Conservation (phyloP, 1,140 invertebrate species). For the Drosophila arizonae region DNA sequence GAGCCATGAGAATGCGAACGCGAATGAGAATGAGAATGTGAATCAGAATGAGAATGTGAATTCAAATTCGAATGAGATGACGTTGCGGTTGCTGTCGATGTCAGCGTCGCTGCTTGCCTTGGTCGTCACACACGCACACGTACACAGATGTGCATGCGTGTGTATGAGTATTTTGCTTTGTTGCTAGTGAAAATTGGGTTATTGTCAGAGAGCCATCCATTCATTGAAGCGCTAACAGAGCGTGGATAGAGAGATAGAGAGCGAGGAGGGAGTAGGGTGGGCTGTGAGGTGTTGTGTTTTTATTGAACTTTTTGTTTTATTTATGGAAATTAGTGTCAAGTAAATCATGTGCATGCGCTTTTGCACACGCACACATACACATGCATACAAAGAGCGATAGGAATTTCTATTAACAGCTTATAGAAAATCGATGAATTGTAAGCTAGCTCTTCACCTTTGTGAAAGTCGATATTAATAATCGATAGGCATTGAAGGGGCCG, state of each 20-base stretch:
- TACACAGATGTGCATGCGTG: neutral
- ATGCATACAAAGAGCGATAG: conserved; percentile 23
- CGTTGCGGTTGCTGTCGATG: conserved; percentile 9
- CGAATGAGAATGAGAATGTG: neutral
- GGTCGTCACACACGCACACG: conserved; percentile 28
- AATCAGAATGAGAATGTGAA: neutral
- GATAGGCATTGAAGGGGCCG: neutral
- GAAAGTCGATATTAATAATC: conserved; percentile 12
- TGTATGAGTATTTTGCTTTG: conserved; percentile 34
- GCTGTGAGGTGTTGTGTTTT: conserved; percentile 24
- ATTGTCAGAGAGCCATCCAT: conserved; percentile 65
- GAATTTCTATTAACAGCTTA: conserved; percentile 53
- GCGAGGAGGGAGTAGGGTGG: no score
- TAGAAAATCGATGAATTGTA: conserved; percentile 52
- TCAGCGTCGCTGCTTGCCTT: conserved; percentile 40
- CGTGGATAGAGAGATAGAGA: no score
- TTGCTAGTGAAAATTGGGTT: conserved; percentile 77
- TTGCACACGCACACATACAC: conserved; percentile 18
- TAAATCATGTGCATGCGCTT: conserved; percentile 74
- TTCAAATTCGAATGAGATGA: conserved; percentile 14
- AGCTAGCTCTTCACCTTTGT: conserved; percentile 10
- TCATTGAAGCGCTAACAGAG: conserved; percentile 28
- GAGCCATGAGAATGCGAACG: neutral
- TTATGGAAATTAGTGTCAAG: conserved; percentile 82
- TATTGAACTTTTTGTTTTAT: conserved; percentile 77